Conservation (phyloP, 92 coral and sea anemone species). For the Metridium senile region DNA sequence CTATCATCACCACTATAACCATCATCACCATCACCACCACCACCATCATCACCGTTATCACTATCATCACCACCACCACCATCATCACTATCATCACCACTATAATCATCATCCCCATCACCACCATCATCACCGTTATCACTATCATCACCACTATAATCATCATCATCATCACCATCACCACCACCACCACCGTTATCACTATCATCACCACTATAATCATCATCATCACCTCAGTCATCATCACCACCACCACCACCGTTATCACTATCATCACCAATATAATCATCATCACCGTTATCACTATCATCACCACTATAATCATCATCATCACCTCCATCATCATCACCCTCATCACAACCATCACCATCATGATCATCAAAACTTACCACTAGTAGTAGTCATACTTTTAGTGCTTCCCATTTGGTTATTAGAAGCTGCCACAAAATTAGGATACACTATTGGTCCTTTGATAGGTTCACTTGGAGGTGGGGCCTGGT, state of each 20-base stretch:
- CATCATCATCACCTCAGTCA: not conserved
- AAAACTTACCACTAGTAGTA: not conserved
- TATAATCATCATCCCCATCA: not conserved
- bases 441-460: conserved; percentile 59
- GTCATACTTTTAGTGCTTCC: not conserved
- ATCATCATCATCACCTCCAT: not conserved
- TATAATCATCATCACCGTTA: not conserved
- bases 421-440: conserved; percentile 29
- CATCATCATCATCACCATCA: not conserved
- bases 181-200: not conserved
- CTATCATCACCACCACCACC: not conserved
- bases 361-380: not conserved
- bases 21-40: not conserved
- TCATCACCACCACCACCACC: not conserved
- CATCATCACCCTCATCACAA: not conserved
- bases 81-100: not conserved
- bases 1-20: not conserved
- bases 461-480: conserved; percentile 42
- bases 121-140: not conserved
- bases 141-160: not conserved
- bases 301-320: not conserved
- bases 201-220: not conserved
- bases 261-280: not conserved
- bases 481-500: conserved; percentile 69
- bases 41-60: not conserved